Conservation (phyloP, 2,113 vertebrate genomes). For the Hiodon tergisus region DNA sequence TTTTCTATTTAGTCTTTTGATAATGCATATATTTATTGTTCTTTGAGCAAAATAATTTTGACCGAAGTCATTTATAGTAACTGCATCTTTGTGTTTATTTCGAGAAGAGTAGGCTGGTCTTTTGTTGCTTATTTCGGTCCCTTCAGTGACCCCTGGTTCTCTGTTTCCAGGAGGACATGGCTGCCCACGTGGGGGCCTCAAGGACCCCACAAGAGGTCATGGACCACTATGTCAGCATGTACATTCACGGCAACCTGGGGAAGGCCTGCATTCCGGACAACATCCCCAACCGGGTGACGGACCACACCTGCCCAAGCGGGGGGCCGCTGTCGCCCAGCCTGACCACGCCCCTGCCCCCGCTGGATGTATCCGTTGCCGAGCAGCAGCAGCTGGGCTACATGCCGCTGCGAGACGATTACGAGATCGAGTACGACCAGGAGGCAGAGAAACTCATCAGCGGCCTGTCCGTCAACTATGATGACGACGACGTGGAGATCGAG, state of each 20-base stretch:
- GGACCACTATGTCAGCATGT: constrained; percentile 98
- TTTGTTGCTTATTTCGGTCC: not conserved
- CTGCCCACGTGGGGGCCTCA: constrained; percentile 83
- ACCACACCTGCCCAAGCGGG: constrained; percentile 90
- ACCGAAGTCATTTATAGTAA: not conserved
- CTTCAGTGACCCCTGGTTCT: constrained; percentile 11
- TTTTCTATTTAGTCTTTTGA: too few species aligned
- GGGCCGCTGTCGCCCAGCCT: constrained; percentile 88
- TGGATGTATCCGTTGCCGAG: constrained; percentile 82
- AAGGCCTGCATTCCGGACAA: constrained; percentile 94
- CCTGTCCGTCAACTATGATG: constrained; percentile 92
- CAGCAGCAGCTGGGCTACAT: constrained; percentile 98
- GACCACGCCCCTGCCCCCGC: constrained; percentile 81
- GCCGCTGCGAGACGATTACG: constrained; percentile 93
- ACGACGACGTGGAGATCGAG: constrained; percentile 93
- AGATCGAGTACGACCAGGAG: constrained; percentile 94
- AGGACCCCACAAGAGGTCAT: constrained; percentile 92
- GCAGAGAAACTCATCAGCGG: constrained; percentile 93
- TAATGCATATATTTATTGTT: not conserved
- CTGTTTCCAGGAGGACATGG: constrained; percentile 87
- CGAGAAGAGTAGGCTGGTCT: not conserved
- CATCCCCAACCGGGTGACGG: constrained; percentile 93
- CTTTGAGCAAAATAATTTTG: not conserved
- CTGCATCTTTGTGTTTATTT: not conserved
- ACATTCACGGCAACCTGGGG: constrained; percentile 94